A percentile compares a stretch with the other conserved stretches of the same genome.
phyloP scores from a whole-genome alignment of 2,797 vertebrate genomes.

The Podargus strigoides region DNA sequence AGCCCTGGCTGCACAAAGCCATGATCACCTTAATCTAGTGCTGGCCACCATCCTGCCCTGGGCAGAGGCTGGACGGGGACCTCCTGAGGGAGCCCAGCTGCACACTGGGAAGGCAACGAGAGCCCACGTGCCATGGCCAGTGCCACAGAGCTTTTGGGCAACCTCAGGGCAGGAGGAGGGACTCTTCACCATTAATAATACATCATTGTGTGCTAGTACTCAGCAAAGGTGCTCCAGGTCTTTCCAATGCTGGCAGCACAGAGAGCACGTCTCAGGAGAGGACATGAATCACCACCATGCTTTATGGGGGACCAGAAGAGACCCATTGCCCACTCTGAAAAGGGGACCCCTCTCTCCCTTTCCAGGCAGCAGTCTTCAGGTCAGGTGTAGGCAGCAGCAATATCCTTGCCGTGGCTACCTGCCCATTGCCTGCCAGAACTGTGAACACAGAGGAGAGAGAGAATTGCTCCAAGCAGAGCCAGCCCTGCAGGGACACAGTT shows the following conservation, averaged over 20 bases:
- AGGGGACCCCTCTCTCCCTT: background rate
- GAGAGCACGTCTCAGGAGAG: background rate
- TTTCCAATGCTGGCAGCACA: background rate
- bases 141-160: background rate
- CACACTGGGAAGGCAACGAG: background rate
- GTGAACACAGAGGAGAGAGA: background rate
- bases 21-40: background rate
- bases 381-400: background rate
- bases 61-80: background rate
- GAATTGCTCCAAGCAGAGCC: background rate
- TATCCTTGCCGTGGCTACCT: background rate
- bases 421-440: background rate
- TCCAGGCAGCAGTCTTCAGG: background rate
- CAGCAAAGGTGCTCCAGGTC: background rate
- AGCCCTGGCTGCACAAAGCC: background rate
- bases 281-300: background rate
- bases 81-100: background rate
- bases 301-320: background rate
- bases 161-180: background rate
- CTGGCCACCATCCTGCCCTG: background rate
- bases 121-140: rapidly evolving
- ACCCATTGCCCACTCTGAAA: rapidly evolving
- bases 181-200: background rate
- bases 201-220: background rate
- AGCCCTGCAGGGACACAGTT: background rate